Percentiles rank a stretch among this genome's conserved stretches.
These are phyloP conservation scores for Drosophila picticornis DNA, from an alignment of 2,888 invertebrate genomes.

Conservation along the genomic window DNA sequence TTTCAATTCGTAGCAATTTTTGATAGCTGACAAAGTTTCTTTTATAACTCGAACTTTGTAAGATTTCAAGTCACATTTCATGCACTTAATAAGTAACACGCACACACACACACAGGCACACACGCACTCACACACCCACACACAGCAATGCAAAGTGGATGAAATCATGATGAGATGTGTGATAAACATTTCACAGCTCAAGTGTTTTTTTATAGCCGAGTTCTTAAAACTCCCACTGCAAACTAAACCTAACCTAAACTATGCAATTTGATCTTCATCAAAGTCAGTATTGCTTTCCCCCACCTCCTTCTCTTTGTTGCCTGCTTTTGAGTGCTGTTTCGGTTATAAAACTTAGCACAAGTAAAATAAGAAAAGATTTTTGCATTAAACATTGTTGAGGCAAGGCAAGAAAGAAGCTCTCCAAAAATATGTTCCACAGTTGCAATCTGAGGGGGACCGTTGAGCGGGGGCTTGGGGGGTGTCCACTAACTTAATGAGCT, in stretches of 20 bases:
- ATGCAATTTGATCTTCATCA: constrained; percentile 67
- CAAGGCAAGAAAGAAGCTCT: constrained; percentile 30
- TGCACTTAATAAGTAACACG: constrained; percentile 63
- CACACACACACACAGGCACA: background rate
- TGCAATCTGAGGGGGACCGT: constrained; percentile 10
- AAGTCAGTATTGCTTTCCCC: constrained; percentile 43
- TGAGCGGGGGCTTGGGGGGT: background rate
- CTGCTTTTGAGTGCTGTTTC: constrained; percentile 60
- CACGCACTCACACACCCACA: background rate
- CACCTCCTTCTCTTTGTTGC: background rate
- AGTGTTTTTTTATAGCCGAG: constrained; percentile 66
- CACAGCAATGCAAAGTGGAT: background rate
- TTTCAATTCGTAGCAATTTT: constrained; percentile 1
- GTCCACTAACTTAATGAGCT: constrained; percentile 41
- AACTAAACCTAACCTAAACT: constrained; percentile 28
- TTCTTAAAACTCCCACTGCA: constrained; percentile 18
- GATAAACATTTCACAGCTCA: constrained; percentile 60
- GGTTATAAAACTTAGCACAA: constrained; percentile 52
- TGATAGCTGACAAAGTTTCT: constrained; percentile 10
- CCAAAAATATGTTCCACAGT: constrained; percentile 43
- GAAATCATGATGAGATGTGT: constrained; percentile 4
- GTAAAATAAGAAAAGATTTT: constrained; percentile 37
- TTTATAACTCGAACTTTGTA: constrained; percentile 7
- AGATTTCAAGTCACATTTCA: constrained; percentile 12
- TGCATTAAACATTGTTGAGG: constrained; percentile 69